A percentile compares a stretch with the other conserved stretches of the same genome.
phyloP scores from a whole-genome alignment of 2,113 vertebrate genomes.

The Athene noctua region DNA sequence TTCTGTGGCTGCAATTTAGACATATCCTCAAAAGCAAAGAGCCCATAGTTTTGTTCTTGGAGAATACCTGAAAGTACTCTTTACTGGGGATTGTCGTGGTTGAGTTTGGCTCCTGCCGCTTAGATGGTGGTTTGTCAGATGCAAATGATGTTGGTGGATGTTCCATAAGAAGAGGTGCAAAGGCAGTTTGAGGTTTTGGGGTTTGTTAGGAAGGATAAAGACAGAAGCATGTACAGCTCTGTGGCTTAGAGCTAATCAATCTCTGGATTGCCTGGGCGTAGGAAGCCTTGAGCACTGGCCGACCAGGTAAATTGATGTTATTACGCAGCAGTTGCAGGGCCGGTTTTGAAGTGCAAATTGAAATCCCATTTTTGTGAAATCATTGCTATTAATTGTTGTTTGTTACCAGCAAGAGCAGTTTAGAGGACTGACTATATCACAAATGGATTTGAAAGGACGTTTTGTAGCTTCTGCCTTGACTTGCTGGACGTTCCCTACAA shows the following conservation, averaged over 20 bases:
- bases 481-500: neutral
- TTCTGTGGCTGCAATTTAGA: neutral
- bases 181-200: neutral
- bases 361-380: constrained; percentile 25
- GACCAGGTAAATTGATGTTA: neutral
- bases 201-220: neutral
- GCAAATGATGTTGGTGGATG: neutral
- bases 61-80: neutral
- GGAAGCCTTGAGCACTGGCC: neutral
- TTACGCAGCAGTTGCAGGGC: neutral
- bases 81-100: neutral
- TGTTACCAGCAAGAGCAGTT: neutral
- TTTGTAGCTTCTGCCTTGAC: neutral
- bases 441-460: neutral
- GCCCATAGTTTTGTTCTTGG: neutral
- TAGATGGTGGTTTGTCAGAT: neutral
- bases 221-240: neutral
- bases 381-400: neutral
- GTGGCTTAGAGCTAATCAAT: neutral
- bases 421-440: neutral
- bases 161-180: neutral
- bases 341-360: constrained; percentile 40
- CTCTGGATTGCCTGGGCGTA: neutral
- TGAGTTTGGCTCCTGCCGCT: neutral
- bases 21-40: neutral